Conservation (phyloP, 2,113 vertebrate genomes). For the Peromyscus maniculatus region DNA sequence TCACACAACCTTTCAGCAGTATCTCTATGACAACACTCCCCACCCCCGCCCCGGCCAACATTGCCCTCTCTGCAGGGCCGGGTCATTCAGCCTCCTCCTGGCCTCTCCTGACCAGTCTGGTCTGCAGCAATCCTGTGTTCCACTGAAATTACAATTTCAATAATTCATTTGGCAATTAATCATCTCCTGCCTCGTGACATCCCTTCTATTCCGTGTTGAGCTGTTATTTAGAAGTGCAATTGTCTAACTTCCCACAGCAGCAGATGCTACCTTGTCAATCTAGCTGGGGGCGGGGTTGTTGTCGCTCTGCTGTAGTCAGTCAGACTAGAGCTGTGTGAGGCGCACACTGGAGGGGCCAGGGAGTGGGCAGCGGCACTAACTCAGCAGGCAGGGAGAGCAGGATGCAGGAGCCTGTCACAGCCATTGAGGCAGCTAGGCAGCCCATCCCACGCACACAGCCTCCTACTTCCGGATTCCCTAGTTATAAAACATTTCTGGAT, state of each 20-base stretch:
- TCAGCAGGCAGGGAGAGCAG: not conserved
- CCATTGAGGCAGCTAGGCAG: not conserved
- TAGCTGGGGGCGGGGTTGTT: not conserved
- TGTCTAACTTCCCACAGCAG: slow-evolving; percentile 73
- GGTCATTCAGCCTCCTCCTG: not conserved
- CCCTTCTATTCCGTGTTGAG: slow-evolving; percentile 45
- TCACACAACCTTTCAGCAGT: not conserved
- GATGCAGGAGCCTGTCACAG: not conserved
- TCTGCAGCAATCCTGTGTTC: not conserved
- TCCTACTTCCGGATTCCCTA: not conserved
- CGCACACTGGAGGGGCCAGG: not conserved
- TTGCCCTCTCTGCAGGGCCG: not conserved
- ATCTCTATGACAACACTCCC: rapidly evolving
- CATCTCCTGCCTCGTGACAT: slow-evolving; percentile 71
- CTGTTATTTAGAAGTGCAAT: slow-evolving; percentile 70
- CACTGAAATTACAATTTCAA: slow-evolving; percentile 73
- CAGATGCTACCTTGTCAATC: slow-evolving; percentile 63
- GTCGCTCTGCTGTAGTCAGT: slow-evolving; percentile 56
- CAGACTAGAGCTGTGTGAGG: slow-evolving; percentile 32
- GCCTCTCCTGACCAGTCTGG: not conserved
- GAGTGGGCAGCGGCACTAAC: not conserved
- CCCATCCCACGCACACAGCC: not conserved
- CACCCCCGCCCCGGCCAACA: rapidly evolving
- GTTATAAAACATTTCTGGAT: slow-evolving; percentile 50
- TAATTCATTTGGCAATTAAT: slow-evolving; percentile 80